These are phyloP conservation scores for Ailuropoda melanoleuca DNA, from an alignment of 2,113 vertebrate genomes.

Conservation along the genomic window DNA sequence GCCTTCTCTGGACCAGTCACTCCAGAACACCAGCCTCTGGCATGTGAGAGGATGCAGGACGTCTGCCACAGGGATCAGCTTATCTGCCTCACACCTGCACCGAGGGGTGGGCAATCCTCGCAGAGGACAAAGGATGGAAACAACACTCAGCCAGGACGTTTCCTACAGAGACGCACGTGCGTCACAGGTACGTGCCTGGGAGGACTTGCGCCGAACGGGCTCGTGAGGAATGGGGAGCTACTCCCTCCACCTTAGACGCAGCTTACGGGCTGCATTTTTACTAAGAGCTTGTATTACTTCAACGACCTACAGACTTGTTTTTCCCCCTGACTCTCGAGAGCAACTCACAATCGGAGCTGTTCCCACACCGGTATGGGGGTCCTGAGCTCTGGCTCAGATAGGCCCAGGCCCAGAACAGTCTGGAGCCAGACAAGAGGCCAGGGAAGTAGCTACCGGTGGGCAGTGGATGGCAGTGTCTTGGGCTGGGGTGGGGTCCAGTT, in stretches of 20 bases:
- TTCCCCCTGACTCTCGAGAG: background rate
- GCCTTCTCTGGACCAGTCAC: background rate
- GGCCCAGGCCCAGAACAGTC: background rate
- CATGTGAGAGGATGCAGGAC: rapidly evolving
- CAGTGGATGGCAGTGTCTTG: slow-evolving; percentile 86
- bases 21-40: background rate
- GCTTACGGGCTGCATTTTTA: rapidly evolving
- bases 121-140: background rate
- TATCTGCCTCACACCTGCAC: rapidly evolving
- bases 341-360: rapidly evolving
- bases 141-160: rapidly evolving
- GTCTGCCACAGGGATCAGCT: rapidly evolving
- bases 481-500: slow-evolving; percentile 96
- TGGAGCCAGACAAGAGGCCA: background rate
- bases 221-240: rapidly evolving
- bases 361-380: rapidly evolving
- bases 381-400: background rate
- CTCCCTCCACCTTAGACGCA: rapidly evolving
- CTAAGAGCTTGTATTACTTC: rapidly evolving
- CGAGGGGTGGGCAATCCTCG: rapidly evolving
- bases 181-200: rapidly evolving
- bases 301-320: background rate
- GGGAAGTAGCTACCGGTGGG: slow-evolving; percentile 88
- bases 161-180: rapidly evolving
- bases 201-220: rapidly evolving